These are phyloP conservation scores for Clarias platycephalus DNA, from an alignment of 2,797 vertebrate genomes.

Conservation along the genomic window DNA sequence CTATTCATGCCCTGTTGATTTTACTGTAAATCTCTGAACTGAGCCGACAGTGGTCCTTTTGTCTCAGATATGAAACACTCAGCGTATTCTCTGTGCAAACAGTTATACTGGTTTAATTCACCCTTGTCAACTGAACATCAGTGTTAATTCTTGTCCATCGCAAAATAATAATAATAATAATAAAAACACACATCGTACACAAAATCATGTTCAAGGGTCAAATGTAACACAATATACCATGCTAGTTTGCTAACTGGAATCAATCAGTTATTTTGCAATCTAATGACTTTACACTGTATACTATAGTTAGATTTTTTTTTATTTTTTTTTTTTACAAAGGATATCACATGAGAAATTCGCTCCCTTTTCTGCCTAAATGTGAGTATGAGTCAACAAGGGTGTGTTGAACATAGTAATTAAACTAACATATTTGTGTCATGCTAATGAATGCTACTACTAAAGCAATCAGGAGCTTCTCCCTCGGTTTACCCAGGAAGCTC, in stretches of 20 bases:
- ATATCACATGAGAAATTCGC: background rate
- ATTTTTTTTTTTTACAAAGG: too few species aligned
- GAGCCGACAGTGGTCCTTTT: constrained; percentile 8
- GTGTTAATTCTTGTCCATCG: background rate
- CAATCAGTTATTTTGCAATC: background rate
- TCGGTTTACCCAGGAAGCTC: constrained; percentile 18
- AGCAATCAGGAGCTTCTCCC: constrained; percentile 46
- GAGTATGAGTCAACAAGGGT: background rate
- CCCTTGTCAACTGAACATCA: background rate
- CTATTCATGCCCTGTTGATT: background rate
- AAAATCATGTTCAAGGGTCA: background rate
- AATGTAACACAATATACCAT: too few species aligned
- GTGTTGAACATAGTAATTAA: background rate
- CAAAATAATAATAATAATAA: background rate
- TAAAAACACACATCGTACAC: background rate
- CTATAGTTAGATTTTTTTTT: background rate
- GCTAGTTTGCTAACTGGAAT: background rate
- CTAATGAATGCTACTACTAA: constrained; percentile 29
- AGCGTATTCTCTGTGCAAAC: background rate
- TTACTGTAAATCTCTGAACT: constrained; percentile 18
- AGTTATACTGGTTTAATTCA: background rate
- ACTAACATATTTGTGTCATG: background rate
- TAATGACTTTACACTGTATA: background rate
- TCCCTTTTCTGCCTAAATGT: background rate
- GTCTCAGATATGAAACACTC: background rate